Evolutionary conservation across 2,888 invertebrate genomes (phyloP), one percentile per base, ranked within the genome.

Genomic region (Agonopterix subpropinquella): DNA sequence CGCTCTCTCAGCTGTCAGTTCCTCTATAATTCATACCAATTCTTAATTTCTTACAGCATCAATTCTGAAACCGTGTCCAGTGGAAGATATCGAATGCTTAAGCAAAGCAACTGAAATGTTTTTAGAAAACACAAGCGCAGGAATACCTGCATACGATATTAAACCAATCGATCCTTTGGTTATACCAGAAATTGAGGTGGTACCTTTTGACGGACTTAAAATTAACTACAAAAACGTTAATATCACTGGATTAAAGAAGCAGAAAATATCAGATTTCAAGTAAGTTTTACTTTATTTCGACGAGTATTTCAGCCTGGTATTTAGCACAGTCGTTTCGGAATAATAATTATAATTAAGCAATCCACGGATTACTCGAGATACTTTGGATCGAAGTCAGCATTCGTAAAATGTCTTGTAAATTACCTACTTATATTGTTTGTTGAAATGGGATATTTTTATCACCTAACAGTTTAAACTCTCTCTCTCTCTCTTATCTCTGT

Each of bases 191-290:
- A 11, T 11, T 2, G 42, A 42, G 10, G 9, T 45, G 8, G 11
- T 28, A 13, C 5, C 8, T 4, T 10, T 15, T 4, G n/a, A 36
- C n/a, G 9, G 45, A 8, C 8, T 36, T 5, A 28, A 28, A 13
- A 1, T 45, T 13, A 2, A 10, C 15, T 39, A 5, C 8, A 45
- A 11, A 7, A 39, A 45, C 5, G 13, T 45, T 9, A 36, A 39
- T 1, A 18, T 45, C 8, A 45, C 37, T 36, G 45, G 45, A 11
- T 13, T 45, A 15, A 36, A 36, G 15, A 18, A 45, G 5, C 45
- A 15, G 18, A 18, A 45, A n/a, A 45, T 45, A 9, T 45, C 45
- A 1, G 39, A 45, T 37, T 45, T 45, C 15, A 45, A 37, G 45
- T 45, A 45, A 42, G 42, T 41, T 41, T 11, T 13, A 13, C 13